A percentile compares a stretch with the other conserved stretches of the same genome.
These are phyloP conservation scores for Laticauda colubrina DNA, from an alignment of 2,113 vertebrate genomes.

Conservation along the genomic window DNA sequence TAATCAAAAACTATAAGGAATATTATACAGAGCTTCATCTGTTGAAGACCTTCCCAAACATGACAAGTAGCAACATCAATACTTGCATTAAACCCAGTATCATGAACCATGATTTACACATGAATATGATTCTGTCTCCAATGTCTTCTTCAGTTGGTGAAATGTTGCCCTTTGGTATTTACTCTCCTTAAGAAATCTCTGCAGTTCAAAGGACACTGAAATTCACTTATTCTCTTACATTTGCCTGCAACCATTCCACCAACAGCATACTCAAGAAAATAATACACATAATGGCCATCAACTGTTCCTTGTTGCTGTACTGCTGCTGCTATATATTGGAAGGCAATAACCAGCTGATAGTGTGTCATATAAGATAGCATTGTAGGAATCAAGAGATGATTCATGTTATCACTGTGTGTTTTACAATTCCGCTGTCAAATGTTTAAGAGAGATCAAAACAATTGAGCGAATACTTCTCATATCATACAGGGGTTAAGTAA, in stretches of 20 bases:
- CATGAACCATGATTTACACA: neutral
- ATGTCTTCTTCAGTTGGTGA: neutral
- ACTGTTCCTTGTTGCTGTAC: neutral
- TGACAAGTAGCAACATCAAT: neutral
- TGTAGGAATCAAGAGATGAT: neutral
- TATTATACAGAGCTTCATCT: neutral
- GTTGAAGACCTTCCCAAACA: neutral
- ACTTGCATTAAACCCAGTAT: neutral
- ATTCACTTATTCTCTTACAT: neutral
- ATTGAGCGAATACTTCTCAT: neutral
- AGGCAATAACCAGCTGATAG: neutral
- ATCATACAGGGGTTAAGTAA: neutral
- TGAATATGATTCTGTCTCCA: neutral
- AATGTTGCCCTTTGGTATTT: neutral
- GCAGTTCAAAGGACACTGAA: neutral
- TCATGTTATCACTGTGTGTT: neutral
- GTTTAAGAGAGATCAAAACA: neutral
- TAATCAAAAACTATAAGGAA: neutral
- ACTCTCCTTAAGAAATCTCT: neutral
- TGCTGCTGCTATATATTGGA: neutral
- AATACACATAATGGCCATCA: neutral
- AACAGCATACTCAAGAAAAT: neutral
- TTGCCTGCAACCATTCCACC: neutral
- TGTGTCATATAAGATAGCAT: neutral
- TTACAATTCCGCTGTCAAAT: neutral